A percentile compares a stretch with the other conserved stretches of the same genome.
Conservation (phyloP, 2,888 invertebrate genomes). For the Drosophila austrosaltans region DNA sequence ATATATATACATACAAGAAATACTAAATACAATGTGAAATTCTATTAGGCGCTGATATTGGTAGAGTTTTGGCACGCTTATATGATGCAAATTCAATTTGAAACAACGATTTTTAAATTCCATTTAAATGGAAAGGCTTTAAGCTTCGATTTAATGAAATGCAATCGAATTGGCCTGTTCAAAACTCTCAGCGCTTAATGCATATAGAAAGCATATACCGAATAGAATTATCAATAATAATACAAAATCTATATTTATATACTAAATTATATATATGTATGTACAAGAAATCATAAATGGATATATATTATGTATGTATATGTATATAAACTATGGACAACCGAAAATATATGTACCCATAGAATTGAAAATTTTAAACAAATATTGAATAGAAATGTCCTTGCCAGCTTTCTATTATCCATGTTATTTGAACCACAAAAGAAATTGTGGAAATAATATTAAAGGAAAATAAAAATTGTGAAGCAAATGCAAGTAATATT, state of each 20-base stretch:
- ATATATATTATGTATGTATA: constrained; percentile 37
- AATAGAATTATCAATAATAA: constrained; percentile 63
- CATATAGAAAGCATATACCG: constrained; percentile 40
- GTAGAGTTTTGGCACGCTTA: constrained; percentile 50
- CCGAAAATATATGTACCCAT: background rate
- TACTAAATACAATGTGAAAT: constrained; percentile 31
- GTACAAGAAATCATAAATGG: constrained; percentile 29
- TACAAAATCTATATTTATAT: constrained; percentile 29
- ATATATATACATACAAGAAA: constrained; percentile 47
- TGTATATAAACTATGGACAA: constrained; percentile 4
- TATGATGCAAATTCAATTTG: constrained; percentile 28
- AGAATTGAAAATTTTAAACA: constrained; percentile 19
- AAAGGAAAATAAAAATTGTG: constrained; percentile 25
- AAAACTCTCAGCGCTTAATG: constrained; percentile 61
- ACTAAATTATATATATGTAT: constrained; percentile 43
- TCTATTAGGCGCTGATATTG: constrained; percentile 59
- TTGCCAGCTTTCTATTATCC: constrained; percentile 41
- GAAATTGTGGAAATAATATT: constrained; percentile 23
- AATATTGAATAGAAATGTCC: constrained; percentile 42
- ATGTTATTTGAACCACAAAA: constrained; percentile 18
- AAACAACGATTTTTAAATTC: constrained; percentile 37
- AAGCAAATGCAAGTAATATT: constrained; percentile 49
- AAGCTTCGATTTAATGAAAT: constrained; percentile 47
- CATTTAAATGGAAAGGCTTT: constrained; percentile 43
- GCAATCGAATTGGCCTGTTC: constrained; percentile 26